Base-by-base conservation (phyloP, 2,113 vertebrate species). In the Motacilla alba region DNA sequence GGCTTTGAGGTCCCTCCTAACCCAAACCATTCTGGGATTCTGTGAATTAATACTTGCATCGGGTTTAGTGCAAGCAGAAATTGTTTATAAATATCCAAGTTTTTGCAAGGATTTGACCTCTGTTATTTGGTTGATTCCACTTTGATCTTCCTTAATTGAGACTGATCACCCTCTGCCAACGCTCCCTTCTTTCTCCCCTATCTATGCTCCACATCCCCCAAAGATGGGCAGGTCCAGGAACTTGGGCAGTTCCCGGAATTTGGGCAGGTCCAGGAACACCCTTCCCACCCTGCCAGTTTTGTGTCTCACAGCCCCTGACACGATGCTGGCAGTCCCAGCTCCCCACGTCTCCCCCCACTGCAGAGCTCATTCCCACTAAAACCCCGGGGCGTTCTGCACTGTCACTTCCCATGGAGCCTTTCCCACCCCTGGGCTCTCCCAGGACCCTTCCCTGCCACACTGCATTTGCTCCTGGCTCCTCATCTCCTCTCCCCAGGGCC, bases 201-300 rank as follows among this genome's bases (percentile, higher is more conserved):
- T 0, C 62, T 47, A 10, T 3, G 11, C 44, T 44, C 30, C 67
- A 19, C 1, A 52, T 14, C 24, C 39, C 44, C 53, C 0, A 0
- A 18, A 46, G 66, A 67, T 13, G 28, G 13, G 55, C 5, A 33
- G 9, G 2, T 26, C 47, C 66, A 43, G 6, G 24, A 31, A 39
- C 35, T 53, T 22, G 33, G 13, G 78, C 2, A 30, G 12, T 6
- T 47, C 44, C 76, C 28, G 2, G 33, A 33, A 11, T 23, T 64
- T 10, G 63, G 41, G 10, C 41, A 64, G n/a, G 0, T n/a, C 60
- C 82, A 33, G 2, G 30, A n/a, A 8, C 7, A 27, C 43, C 64
- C 35, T 21, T 7, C 56, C 47, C 74, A 55, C 6, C 27, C 35
- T 18, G 35, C 7, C 6, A 64, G 6, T 7, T 5, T 0, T 1